A percentile compares a stretch with the other conserved stretches of the same genome.
These are phyloP conservation scores for Oscheius onirici DNA, from an alignment of 2,888 invertebrate genomes.

Conservation along the genomic window DNA sequence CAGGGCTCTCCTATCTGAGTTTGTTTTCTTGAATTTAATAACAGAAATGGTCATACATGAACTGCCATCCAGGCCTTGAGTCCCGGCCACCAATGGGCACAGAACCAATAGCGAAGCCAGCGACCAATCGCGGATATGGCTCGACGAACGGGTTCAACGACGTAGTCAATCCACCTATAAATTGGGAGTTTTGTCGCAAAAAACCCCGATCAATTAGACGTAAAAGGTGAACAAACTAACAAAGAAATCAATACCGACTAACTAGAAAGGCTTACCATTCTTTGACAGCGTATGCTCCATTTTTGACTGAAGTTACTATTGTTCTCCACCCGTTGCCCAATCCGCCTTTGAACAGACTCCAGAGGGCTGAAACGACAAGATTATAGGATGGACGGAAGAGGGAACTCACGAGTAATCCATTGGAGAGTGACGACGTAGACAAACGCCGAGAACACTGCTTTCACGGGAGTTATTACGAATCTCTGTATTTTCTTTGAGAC, in stretches of 20 bases:
- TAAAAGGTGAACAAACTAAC: slow-evolving; percentile 2
- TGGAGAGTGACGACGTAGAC: slow-evolving; percentile 63
- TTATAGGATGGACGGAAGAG: neutral
- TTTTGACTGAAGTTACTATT: neutral
- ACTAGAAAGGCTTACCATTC: slow-evolving; percentile 11
- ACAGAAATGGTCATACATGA: slow-evolving; percentile 31
- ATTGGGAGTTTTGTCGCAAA: too few relatives aligned
- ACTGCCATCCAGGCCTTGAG: slow-evolving; percentile 53
- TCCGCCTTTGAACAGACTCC: slow-evolving; percentile 21
- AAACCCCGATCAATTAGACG: too few relatives aligned
- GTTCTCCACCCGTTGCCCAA: slow-evolving; percentile 17
- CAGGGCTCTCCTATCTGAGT: slow-evolving; percentile 50
- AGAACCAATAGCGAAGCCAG: slow-evolving; percentile 61
- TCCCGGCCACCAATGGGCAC: slow-evolving; percentile 66
- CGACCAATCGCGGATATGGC: slow-evolving; percentile 18
- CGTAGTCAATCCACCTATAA: slow-evolving; percentile 15
- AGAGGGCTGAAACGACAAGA: slow-evolving; percentile 3
- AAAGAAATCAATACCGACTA: neutral
- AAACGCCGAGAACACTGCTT: slow-evolving; percentile 13
- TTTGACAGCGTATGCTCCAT: neutral
- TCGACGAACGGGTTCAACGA: slow-evolving; percentile 27
- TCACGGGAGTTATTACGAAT: slow-evolving; percentile 5
- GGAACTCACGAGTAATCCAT: slow-evolving; percentile 65
- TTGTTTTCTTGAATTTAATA: neutral
- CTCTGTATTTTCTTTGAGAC: too few relatives aligned